These are phyloP conservation scores for Ditylenchus weischeri DNA, from an alignment of 2,888 invertebrate genomes.

Conservation along the genomic window DNA sequence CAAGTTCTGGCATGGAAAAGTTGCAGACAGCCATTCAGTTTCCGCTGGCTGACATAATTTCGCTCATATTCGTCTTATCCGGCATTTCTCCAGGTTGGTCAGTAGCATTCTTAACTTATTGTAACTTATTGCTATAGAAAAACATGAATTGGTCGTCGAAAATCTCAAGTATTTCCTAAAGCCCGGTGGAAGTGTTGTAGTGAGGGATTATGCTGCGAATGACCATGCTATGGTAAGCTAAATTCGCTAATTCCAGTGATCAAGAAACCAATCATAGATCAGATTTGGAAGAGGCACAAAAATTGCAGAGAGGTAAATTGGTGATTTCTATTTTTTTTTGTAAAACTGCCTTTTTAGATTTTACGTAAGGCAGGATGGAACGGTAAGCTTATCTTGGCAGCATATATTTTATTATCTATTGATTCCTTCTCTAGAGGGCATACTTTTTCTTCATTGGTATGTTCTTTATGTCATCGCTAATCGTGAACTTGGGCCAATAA, in stretches of 20 bases:
- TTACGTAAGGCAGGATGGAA: too few species aligned
- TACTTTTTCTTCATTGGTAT: neutral
- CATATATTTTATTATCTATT: neutral
- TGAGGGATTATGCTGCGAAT: slow-evolving; percentile 85
- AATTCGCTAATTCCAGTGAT: too few species aligned
- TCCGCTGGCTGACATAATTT: slow-evolving; percentile 73
- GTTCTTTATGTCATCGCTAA: neutral
- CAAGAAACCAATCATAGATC: too few species aligned
- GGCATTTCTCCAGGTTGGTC: slow-evolving; percentile 74
- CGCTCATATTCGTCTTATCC: slow-evolving; percentile 89
- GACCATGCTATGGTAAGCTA: slow-evolving; percentile 83
- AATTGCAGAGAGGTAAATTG: slow-evolving; percentile 81
- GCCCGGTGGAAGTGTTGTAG: slow-evolving; percentile 76
- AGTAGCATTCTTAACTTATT: too few species aligned
- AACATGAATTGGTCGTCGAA: slow-evolving; percentile 66
- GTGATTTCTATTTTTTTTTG: slow-evolving; percentile 87
- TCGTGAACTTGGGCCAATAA: neutral
- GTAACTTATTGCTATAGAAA: slow-evolving; percentile 60
- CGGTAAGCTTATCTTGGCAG: neutral
- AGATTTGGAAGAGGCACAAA: slow-evolving; percentile 87
- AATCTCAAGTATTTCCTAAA: slow-evolving; percentile 67
- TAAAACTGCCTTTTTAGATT: slow-evolving; percentile 61
- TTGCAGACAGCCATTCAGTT: slow-evolving; percentile 56
- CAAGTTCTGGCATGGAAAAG: slow-evolving; percentile 28
- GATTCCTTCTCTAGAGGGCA: neutral